Conservation (phyloP, 2,888 invertebrate species). For the Octonoba sinensis region DNA sequence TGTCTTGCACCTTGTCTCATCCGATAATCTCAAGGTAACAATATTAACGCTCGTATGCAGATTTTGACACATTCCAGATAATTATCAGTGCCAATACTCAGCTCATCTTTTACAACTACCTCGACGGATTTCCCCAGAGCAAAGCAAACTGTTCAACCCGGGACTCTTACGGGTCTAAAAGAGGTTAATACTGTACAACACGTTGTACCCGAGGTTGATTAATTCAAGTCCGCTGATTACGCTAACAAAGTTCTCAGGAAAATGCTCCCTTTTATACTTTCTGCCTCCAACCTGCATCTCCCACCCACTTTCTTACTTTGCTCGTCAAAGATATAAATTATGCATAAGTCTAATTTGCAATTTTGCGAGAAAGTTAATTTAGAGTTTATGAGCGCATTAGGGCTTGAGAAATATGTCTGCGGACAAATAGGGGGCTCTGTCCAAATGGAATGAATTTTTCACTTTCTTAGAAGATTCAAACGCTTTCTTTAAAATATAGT, state of each 20-base stretch:
- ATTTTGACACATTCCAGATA: slow-evolving; percentile 48
- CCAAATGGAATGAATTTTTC: slow-evolving; percentile 32
- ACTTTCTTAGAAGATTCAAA: too few relatives aligned
- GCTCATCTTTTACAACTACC: slow-evolving; percentile 27
- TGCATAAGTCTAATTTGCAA: slow-evolving; percentile 62
- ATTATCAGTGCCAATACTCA: slow-evolving; percentile 41
- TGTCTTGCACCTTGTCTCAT: slow-evolving; percentile 29
- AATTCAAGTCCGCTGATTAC: slow-evolving; percentile 57
- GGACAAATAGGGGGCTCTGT: slow-evolving; percentile 28
- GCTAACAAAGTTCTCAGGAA: slow-evolving; percentile 46
- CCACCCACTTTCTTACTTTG: slow-evolving; percentile 44
- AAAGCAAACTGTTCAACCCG: slow-evolving; percentile 40
- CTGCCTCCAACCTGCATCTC: not conserved
- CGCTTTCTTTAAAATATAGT: too few relatives aligned
- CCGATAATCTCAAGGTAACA: slow-evolving; percentile 25
- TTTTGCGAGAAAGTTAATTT: slow-evolving; percentile 63
- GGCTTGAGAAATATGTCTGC: slow-evolving; percentile 44
- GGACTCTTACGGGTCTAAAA: slow-evolving; percentile 48
- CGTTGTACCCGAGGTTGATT: slow-evolving; percentile 36
- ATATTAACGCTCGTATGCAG: slow-evolving; percentile 38
- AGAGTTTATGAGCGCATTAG: slow-evolving; percentile 57
- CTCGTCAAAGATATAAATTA: slow-evolving; percentile 56
- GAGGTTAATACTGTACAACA: slow-evolving; percentile 46
- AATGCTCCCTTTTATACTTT: slow-evolving; percentile 36
- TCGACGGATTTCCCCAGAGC: slow-evolving; percentile 16